These are phyloP conservation scores for Achroia grisella DNA, from an alignment of 1,140 invertebrate species.

Conservation along the genomic window DNA sequence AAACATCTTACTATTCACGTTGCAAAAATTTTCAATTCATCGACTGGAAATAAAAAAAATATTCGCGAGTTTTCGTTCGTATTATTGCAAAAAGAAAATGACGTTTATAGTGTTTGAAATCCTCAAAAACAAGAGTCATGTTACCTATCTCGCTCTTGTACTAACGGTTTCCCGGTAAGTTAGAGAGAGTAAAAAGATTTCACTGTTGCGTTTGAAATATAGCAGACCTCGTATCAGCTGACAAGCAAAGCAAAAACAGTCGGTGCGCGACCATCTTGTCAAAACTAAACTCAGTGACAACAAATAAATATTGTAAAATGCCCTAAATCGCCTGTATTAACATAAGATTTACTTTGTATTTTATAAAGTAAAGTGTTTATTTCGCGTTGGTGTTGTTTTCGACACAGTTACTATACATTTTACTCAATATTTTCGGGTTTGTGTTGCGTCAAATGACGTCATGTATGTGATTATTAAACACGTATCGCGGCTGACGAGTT, in stretches of 20 bases:
- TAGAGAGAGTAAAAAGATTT: slow-evolving; percentile 25
- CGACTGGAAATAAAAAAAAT: slow-evolving; percentile 31
- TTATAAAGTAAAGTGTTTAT: slow-evolving; percentile 58
- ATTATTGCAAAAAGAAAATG: slow-evolving; percentile 63
- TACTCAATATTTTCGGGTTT: slow-evolving; percentile 70
- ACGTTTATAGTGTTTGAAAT: slow-evolving; percentile 51
- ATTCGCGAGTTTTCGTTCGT: slow-evolving; percentile 44
- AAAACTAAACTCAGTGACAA: slow-evolving; percentile 72
- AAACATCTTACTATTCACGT: slow-evolving; percentile 31
- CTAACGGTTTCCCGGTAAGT: background rate
- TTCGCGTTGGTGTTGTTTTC: slow-evolving; percentile 58
- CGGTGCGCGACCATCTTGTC: slow-evolving; percentile 74
- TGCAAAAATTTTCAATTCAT: slow-evolving; percentile 52
- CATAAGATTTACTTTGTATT: slow-evolving; percentile 54
- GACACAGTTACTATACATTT: slow-evolving; percentile 60
- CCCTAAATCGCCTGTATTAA: slow-evolving; percentile 65
- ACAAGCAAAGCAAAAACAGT: slow-evolving; percentile 75
- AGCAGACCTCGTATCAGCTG: slow-evolving; percentile 71
- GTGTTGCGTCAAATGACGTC: slow-evolving; percentile 73
- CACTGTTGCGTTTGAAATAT: slow-evolving; percentile 38
- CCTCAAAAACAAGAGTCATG: slow-evolving; percentile 29
- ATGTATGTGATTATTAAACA: slow-evolving; percentile 72
- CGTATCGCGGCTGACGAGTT: slow-evolving; percentile 68
- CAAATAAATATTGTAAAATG: slow-evolving; percentile 74
- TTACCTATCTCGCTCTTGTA: slow-evolving; percentile 33